These are phyloP conservation scores for Leptopilina syphax DNA, from an alignment of 2,888 invertebrate genomes.

Conservation along the genomic window DNA sequence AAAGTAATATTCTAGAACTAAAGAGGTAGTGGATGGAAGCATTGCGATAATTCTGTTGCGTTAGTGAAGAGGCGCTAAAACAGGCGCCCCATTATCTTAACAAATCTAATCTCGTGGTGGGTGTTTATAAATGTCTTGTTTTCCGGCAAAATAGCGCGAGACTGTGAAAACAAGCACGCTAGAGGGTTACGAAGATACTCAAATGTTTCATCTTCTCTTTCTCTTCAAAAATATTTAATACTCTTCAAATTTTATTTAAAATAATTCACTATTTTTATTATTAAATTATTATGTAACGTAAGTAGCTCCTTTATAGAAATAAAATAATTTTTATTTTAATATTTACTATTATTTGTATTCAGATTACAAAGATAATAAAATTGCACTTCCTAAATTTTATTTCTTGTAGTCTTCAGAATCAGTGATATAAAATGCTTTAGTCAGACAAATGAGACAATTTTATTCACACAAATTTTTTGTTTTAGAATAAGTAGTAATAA, in stretches of 20 bases:
- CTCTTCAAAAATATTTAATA: not conserved
- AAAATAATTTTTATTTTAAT: no score
- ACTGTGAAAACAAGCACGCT: conserved; percentile 52
- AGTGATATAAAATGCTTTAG: no score
- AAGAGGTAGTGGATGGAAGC: conserved; percentile 68
- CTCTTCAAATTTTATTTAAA: not conserved
- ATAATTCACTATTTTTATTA: no score
- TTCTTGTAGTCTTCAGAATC: no score
- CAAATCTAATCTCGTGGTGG: conserved; percentile 76
- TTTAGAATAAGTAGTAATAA: no score
- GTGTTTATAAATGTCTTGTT: conserved; percentile 77
- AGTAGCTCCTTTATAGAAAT: no score
- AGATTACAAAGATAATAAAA: no score
- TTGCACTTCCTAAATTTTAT: no score
- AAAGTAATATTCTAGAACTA: conserved; percentile 72
- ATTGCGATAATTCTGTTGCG: conserved; percentile 62
- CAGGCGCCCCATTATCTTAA: conserved; percentile 74
- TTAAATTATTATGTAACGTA: no score
- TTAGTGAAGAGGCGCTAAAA: conserved; percentile 65
- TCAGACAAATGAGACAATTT: no score
- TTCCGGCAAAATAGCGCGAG: conserved; percentile 66
- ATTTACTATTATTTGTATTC: no score
- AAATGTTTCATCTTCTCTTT: conserved; percentile 10
- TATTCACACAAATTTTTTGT: no score
- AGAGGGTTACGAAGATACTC: conserved; percentile 37